Conservation (phyloP, 2,888 invertebrate species). For the Drosophila tripunctata region DNA sequence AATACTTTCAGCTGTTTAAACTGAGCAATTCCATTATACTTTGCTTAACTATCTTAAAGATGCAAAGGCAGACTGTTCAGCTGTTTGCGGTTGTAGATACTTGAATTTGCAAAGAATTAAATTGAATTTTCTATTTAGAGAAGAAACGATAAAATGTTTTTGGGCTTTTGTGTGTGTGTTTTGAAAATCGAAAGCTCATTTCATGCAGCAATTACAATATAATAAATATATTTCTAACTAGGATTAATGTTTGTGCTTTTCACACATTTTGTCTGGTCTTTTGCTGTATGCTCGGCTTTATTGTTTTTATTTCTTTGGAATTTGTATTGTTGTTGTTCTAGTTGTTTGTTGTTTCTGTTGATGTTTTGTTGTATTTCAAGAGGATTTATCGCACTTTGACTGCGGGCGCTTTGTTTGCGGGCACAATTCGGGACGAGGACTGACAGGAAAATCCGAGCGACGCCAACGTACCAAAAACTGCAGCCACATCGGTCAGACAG, state of each 20-base stretch:
- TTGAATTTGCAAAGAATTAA: slow-evolving; percentile 17
- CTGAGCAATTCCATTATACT: neutral
- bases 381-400: slow-evolving; percentile 77
- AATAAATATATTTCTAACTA: slow-evolving; percentile 30
- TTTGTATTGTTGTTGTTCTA: slow-evolving; percentile 7
- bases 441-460: slow-evolving; percentile 74
- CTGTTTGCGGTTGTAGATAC: slow-evolving; percentile 10
- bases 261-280: slow-evolving; percentile 41
- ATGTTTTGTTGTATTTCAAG: slow-evolving; percentile 58
- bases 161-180: slow-evolving; percentile 4
- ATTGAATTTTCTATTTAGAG: slow-evolving; percentile 9
- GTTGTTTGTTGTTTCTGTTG: neutral
- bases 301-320: slow-evolving; percentile 42
- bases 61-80: slow-evolving; percentile 19
- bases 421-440: slow-evolving; percentile 39
- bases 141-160: slow-evolving; percentile 8
- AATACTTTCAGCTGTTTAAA: neutral
- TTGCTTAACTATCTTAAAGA: neutral
- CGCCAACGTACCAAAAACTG: slow-evolving; percentile 65
- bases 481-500: slow-evolving; percentile 69
- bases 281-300: slow-evolving; percentile 18
- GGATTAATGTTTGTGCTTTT: slow-evolving; percentile 34
- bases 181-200: slow-evolving; percentile 30
- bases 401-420: slow-evolving; percentile 74
- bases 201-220: slow-evolving; percentile 22